These are phyloP conservation scores for Cydia amplana DNA, from an alignment of 1,140 invertebrate species.

Conservation along the genomic window DNA sequence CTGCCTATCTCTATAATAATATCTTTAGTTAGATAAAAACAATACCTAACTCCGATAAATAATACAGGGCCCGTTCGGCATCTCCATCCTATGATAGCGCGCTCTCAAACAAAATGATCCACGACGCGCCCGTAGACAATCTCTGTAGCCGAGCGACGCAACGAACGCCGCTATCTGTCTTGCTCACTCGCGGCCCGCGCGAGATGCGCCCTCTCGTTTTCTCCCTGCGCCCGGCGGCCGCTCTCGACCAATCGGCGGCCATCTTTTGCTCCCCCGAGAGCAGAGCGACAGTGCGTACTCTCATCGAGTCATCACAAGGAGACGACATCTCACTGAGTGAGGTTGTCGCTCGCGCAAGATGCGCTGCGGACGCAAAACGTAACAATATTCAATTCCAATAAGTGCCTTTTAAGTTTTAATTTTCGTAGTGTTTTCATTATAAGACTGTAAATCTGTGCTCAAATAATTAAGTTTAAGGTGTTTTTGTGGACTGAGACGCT, in stretches of 20 bases:
- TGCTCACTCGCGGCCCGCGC: conserved; percentile 56
- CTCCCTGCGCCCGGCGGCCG: conserved; percentile 62
- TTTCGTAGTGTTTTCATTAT: conserved; percentile 53
- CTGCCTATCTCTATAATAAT: conserved; percentile 22
- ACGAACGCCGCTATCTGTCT: conserved; percentile 63
- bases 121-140: conserved; percentile 69
- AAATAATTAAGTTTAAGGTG: conserved; percentile 60
- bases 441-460: conserved; percentile 69
- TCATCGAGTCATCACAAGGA: conserved; percentile 75
- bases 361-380: conserved; percentile 53
- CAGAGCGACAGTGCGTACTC: conserved; percentile 78
- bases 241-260: conserved; percentile 75
- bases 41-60: conserved; percentile 47
- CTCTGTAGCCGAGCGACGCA: conserved; percentile 66
- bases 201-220: conserved; percentile 73
- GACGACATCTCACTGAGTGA: conserved; percentile 75
- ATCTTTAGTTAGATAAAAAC: conserved; percentile 39
- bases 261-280: conserved; percentile 78
- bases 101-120: conserved; percentile 68
- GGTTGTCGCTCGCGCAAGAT: conserved; percentile 73
- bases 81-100: conserved; percentile 71
- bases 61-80: conserved; percentile 56
- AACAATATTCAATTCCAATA: conserved; percentile 38
- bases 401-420: conserved; percentile 43
- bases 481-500: conserved; percentile 59